phyloP scores from a whole-genome alignment of 2,113 vertebrate genomes.

The Nothocercus nigrocapillus region DNA sequence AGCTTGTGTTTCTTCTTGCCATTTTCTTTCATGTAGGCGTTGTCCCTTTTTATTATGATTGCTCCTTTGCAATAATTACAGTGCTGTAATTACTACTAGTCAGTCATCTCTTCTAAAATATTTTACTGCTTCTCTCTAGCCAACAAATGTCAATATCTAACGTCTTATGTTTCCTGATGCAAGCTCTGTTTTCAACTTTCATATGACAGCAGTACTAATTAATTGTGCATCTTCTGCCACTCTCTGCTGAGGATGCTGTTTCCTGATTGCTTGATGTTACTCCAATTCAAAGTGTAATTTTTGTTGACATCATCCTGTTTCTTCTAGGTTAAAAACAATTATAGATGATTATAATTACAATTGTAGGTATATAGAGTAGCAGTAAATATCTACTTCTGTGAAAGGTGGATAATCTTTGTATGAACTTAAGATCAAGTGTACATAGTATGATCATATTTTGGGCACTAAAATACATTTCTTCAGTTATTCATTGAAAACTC shows the following conservation, averaged over 20 bases:
- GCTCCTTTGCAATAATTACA: not conserved
- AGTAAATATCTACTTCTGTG: not conserved
- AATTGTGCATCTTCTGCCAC: not conserved
- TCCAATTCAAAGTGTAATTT: not conserved
- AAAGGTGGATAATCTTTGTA: not conserved
- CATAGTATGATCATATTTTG: not conserved
- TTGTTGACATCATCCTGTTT: not conserved
- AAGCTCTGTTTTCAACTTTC: not conserved
- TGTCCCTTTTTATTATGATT: not conserved
- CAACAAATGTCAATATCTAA: not conserved
- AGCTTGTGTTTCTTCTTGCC: not conserved
- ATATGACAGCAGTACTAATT: slow-evolving; percentile 13
- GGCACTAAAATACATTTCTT: not conserved
- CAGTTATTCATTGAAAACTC: not conserved
- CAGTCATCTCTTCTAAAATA: not conserved
- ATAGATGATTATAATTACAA: not conserved
- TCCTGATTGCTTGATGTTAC: not conserved
- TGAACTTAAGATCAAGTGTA: not conserved
- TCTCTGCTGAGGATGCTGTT: not conserved
- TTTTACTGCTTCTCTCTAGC: not conserved
- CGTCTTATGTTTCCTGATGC: not conserved
- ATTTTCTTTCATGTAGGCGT: not conserved
- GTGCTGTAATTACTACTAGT: not conserved
- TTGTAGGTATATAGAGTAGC: not conserved
- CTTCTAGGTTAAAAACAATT: not conserved